Base-by-base conservation (phyloP, 2,888 invertebrate genomes). In the Micoletzkya japonica region DNA sequence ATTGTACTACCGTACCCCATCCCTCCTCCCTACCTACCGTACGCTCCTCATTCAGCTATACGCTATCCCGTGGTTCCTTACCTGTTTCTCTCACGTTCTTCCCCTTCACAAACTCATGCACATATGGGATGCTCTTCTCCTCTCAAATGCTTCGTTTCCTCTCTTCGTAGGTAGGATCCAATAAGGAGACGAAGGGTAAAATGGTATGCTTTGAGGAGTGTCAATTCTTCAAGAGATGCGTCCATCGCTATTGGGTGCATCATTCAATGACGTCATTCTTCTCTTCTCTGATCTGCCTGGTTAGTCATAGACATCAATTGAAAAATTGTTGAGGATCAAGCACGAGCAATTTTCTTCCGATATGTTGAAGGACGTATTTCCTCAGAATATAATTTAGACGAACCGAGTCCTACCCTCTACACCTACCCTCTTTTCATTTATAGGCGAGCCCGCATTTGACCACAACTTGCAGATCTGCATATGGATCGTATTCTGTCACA, bases 231-330 rank as follows among this genome's bases (percentile, higher is more conserved):
- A 91, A 69, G 96, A 97, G 86, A 88, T 97, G 34, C 89, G 93
- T 68, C 91, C 91, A 76, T 91, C 92, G 0, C 87, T 96, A 7
- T 89, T 98, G 2, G 90, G 90, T 6, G 94, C 93, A 0, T 95
- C 95, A 14, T 98, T 98, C 87, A 98, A 98, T 86, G 98, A 98
- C 86, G 97, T 97, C 86, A 98, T 98, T 79, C 88, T 98, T 50
- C 88, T 97, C 30, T 98, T 98, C 88, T 96, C 96, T n/a, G 97
- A 98, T 88, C 89, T 98, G 84, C 97, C 97, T 77, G 90, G 90
- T 89, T 76, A 74, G 74, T 68, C 60, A 20, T 68, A 52, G 44
- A 36, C 26, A 49, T 52, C 32, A 44, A 54, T 50, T n/a, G 34
- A 28, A 34, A 54, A 64, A 30, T 20, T 64, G 14, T 14, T 10